Conservation (phyloP, 2,113 vertebrate species). For the Semnornis frantzii region DNA sequence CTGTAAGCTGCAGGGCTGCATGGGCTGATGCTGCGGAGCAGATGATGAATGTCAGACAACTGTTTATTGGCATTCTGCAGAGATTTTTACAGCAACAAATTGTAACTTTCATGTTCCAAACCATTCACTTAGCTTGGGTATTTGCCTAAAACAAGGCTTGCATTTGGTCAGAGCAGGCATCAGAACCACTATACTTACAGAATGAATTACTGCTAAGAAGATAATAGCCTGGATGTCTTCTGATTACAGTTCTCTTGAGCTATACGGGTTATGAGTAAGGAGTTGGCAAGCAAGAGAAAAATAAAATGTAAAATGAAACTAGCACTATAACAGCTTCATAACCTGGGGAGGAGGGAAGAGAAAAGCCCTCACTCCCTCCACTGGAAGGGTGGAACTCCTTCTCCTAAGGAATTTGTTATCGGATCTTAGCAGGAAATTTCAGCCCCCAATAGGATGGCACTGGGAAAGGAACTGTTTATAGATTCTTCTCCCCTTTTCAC, state of each 20-base stretch:
- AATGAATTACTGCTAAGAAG: constrained; percentile 45
- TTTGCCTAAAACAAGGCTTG: constrained; percentile 57
- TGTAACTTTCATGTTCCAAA: constrained; percentile 34
- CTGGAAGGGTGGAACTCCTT: neutral
- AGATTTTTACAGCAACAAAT: constrained; percentile 49
- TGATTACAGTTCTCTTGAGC: constrained; percentile 23
- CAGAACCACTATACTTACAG: constrained; percentile 6
- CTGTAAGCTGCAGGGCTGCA: neutral
- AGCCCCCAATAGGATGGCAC: neutral
- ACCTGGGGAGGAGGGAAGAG: neutral
- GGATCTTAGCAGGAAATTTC: neutral
- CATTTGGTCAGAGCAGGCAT: constrained; percentile 18
- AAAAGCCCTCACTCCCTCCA: neutral
- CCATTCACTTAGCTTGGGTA: constrained; percentile 50
- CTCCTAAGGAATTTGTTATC: neutral
- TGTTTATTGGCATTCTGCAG: constrained; percentile 12
- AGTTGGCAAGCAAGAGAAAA: constrained; percentile 26
- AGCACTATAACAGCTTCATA: neutral
- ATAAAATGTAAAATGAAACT: constrained; percentile 34
- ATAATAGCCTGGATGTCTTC: constrained; percentile 36
- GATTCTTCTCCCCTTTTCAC: neutral
- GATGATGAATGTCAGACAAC: neutral
- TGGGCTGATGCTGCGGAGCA: neutral
- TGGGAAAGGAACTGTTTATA: neutral
- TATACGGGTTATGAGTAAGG: constrained; percentile 44